Evolutionary conservation across 2,888 invertebrate species (phyloP).

Genomic region (Apotomis betuletana): DNA sequence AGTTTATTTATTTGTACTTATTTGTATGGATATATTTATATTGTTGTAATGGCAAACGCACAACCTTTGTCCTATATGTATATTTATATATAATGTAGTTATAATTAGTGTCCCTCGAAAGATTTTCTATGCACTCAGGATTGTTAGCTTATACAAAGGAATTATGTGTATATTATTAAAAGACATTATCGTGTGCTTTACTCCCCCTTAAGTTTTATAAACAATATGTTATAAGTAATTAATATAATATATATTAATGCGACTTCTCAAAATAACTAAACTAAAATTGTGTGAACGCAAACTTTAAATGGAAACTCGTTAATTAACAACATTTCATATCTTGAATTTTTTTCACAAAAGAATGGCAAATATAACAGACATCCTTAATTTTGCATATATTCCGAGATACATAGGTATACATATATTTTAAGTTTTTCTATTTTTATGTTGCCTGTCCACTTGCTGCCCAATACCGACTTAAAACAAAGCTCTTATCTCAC

Average conservation of each 20-base stretch:
- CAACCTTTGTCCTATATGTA: slow-evolving; percentile 37
- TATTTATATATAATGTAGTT: slow-evolving; percentile 14
- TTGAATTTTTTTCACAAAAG: too few species aligned
- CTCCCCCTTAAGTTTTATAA: background rate
- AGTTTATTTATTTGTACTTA: slow-evolving; percentile 1
- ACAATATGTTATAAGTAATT: background rate
- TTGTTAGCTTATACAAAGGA: slow-evolving; percentile 29
- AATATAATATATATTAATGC: background rate
- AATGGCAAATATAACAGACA: too few species aligned
- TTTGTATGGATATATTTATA: slow-evolving; percentile 4
- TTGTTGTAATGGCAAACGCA: slow-evolving; percentile 28
- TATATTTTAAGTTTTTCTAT: too few species aligned
- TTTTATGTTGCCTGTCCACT: too few species aligned
- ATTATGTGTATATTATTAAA: slow-evolving; percentile 18
- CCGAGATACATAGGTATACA: too few species aligned
- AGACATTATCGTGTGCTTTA: slow-evolving; percentile 24
- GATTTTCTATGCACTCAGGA: slow-evolving; percentile 32
- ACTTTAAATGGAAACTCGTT: too few species aligned
- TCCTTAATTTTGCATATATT: too few species aligned
- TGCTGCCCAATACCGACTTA: too few species aligned
- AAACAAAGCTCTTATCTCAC: too few species aligned
- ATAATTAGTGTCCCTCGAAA: slow-evolving; percentile 16
- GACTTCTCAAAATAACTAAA: background rate
- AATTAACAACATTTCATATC: too few species aligned
- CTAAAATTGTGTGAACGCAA: background rate